Base-by-base conservation (phyloP, 1,140 invertebrate genomes). In the Heliothis virescens region DNA sequence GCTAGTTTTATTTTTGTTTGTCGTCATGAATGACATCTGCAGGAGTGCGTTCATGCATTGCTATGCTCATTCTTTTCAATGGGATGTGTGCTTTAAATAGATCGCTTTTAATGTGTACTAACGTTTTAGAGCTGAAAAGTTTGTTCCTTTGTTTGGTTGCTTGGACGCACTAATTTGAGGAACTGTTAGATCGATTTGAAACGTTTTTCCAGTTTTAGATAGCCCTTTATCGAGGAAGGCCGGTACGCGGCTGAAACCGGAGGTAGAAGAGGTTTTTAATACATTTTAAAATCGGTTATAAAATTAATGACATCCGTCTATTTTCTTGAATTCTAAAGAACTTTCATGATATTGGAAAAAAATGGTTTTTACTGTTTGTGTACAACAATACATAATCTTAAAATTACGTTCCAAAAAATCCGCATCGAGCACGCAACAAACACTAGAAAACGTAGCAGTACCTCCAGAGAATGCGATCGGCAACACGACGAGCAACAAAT, bases 401-500 rank as follows among this genome's bases (percentile, higher is more conserved):
- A 7, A 41, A 41, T 41, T 7, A 41, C 34, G 3, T 41, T 5
- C 34, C 3, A 41, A 41, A 34, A 21, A 57, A 21, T 11, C 2
- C 1, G 11, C 16, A 11, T 3, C 21, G 52, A 29, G 16, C 21
- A 53, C 10, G 26, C 18, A 53, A 10, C 13, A n/a, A 48, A 53
- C 21, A 71, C 67, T 29, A 50, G n/a, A 71, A 26, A 12, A 48
- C 21, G 16, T 13, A 26, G 4, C 5, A 13, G 5, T 9, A n/a
- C 15, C 57, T 13, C 21, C 41, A 2, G 57, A 47, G 67, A 53
- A 71, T 71, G 67, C 67, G 67, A 71, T 71, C 41, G 72, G 57
- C 72, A 34, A 63, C 52, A 71, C 29, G 21, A 55, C 26, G 16
- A 67, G 48, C 15, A 67, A 52, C 53, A 82, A 79, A 79, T 71